Evolutionary conservation across 2,797 vertebrate genomes (phyloP).

Genomic region (Enteromius argenteus): DNA sequence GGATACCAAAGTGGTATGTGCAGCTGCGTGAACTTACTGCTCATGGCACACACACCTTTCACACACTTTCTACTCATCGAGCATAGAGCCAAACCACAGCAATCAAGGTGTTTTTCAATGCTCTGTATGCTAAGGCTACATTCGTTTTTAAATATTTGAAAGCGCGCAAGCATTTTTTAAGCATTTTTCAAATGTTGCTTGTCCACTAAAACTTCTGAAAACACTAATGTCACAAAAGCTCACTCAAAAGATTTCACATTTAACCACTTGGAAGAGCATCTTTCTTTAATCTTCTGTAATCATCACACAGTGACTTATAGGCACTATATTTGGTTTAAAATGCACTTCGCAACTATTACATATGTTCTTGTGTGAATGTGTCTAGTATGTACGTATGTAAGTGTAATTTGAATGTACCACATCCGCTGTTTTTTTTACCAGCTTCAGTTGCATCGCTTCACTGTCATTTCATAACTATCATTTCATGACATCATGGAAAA

Average conservation of each 20-base stretch:
- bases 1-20: constrained; percentile 71
- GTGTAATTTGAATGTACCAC: neutral
- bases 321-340: neutral
- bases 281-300: neutral
- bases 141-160: neutral
- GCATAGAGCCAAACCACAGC: constrained; percentile 16
- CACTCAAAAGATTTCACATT: neutral
- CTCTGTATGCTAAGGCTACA: neutral
- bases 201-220: neutral
- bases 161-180: neutral
- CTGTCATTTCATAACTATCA: neutral
- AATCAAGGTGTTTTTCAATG: constrained; percentile 23
- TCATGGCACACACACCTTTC: constrained; percentile 6
- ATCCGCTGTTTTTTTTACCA: neutral
- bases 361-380: neutral
- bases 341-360: neutral
- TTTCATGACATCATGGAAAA: neutral
- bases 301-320: neutral
- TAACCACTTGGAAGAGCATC: neutral
- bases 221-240: neutral
- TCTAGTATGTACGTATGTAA: neutral
- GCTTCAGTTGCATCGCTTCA: neutral
- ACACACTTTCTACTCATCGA: constrained; percentile 30
- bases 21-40: constrained; percentile 61
- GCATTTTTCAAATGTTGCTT: neutral